A percentile compares a stretch with the other conserved stretches of the same genome.
These are phyloP conservation scores for Rhopalosiphum padi DNA, from an alignment of 1,140 invertebrate genomes.

Conservation along the genomic window DNA sequence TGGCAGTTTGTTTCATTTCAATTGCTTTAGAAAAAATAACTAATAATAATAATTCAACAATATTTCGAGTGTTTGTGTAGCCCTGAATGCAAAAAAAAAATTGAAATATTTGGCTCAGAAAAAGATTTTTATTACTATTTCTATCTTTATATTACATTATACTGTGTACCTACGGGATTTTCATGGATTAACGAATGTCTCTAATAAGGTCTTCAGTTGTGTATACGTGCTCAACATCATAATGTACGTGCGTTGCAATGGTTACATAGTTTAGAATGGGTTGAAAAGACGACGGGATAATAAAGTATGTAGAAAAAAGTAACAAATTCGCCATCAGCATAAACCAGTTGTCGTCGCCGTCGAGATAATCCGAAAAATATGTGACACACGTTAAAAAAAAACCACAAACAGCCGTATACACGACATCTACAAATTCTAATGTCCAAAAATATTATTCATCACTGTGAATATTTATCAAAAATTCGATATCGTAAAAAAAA, in stretches of 20 bases:
- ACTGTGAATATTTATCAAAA: constrained; percentile 35
- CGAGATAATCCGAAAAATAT: constrained; percentile 51
- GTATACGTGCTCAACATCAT: constrained; percentile 31
- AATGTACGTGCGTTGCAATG: background rate
- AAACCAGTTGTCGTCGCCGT: constrained; percentile 49
- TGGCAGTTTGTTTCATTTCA: background rate
- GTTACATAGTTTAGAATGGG: background rate
- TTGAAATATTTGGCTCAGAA: constrained; percentile 2
- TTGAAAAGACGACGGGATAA: constrained; percentile 6
- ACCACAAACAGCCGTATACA: constrained; percentile 8
- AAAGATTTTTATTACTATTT: background rate
- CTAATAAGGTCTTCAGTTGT: background rate
- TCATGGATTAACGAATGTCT: background rate
- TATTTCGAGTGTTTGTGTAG: background rate
- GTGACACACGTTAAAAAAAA: constrained; percentile 13
- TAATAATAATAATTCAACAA: background rate
- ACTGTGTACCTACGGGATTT: background rate
- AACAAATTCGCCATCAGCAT: constrained; percentile 41
- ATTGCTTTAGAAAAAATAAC: background rate
- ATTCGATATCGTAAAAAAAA: constrained; percentile 20
- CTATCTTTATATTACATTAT: background rate
- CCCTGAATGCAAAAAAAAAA: background rate
- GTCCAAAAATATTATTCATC: constrained; percentile 5
- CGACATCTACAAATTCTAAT: background rate
- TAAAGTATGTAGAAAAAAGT: constrained; percentile 23